Base-by-base conservation (phyloP, 2,888 invertebrate species). In the Pemphredon lugubris region DNA sequence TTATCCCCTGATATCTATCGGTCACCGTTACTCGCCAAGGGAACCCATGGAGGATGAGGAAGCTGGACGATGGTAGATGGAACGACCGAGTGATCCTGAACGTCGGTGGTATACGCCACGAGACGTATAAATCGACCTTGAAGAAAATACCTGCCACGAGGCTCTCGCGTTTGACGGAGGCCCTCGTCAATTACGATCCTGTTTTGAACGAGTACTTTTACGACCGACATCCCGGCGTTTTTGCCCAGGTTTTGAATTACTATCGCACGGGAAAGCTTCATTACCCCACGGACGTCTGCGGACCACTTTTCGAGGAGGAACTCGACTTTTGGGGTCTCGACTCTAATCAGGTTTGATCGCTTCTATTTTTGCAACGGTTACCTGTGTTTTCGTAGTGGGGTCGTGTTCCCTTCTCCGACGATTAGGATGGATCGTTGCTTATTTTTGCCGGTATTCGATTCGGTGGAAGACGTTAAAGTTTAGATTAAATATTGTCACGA, bases 291-390 rank as follows among this genome's bases (percentile, higher is more conserved):
- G 98, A 99, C 90, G 99, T 99, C 1, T 99, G 99, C 90, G 99
- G 99, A 42, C 99, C 99, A 55, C 93, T 99, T 74, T 99, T 99
- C 90, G 99, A 99, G 90, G 98, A 99, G 89, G 99, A 99, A 90
- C 93, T 99, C 80, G 98, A 99, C 91, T 99, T 98, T 91, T 99
- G 98, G 98, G 98, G 98, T n/a, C 93, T 99, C 81, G 99, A 99
- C 89, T 96, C 98, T 26, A 99, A 99, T 92, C 99, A 99, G 92
- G 98, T 99, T 50, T 57, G 20, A 13, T 9, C n/a, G n/a, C 30
- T 30, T 30, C 0, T 30, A 30, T 2, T 30, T 30, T 30, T 9
- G 9, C 9, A 2, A 30, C 2, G n/a, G n/a, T n/a, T n/a, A n/a
- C n/a, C n/a, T n/a, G n/a, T n/a, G n/a, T n/a, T n/a, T n/a, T n/a